Conservation (phyloP, 2,797 vertebrate genomes). For the Lithobates sylvaticus region DNA sequence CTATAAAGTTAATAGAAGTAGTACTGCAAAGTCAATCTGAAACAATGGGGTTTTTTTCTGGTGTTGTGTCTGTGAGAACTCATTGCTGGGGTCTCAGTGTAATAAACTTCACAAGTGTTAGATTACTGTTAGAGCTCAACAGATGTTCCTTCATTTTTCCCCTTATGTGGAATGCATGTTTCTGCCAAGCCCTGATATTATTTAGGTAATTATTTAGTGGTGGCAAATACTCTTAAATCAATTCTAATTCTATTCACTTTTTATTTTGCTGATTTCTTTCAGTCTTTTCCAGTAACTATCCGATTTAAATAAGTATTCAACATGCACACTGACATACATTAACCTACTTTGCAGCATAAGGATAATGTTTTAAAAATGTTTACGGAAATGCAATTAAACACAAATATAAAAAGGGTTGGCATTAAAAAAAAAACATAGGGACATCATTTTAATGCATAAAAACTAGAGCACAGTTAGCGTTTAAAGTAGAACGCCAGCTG, state of each 20-base stretch:
- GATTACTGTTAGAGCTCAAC: conserved; percentile 65
- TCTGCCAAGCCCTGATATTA: conserved; percentile 64
- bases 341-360: conserved; percentile 13
- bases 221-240: conserved; percentile 23
- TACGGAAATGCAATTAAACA: too few species aligned
- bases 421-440: too few species aligned
- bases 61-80: conserved; percentile 64
- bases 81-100: conserved; percentile 66
- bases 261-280: neutral
- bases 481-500: too few species aligned
- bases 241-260: neutral
- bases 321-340: conserved; percentile 28
- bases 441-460: too few species aligned
- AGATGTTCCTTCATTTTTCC: conserved; percentile 66
- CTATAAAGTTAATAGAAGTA: conserved; percentile 74
- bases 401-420: too few species aligned
- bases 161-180: conserved; percentile 57
- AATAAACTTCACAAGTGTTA: conserved; percentile 67
- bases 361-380: conserved; percentile 3
- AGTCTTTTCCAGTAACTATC: conserved; percentile 9
- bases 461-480: too few species aligned
- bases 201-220: conserved; percentile 60
- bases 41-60: conserved; percentile 69
- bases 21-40: conserved; percentile 66
- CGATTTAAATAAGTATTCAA: conserved; percentile 2